Conservation (phyloP, 2,797 vertebrate genomes). For the Strix occidentalis region DNA sequence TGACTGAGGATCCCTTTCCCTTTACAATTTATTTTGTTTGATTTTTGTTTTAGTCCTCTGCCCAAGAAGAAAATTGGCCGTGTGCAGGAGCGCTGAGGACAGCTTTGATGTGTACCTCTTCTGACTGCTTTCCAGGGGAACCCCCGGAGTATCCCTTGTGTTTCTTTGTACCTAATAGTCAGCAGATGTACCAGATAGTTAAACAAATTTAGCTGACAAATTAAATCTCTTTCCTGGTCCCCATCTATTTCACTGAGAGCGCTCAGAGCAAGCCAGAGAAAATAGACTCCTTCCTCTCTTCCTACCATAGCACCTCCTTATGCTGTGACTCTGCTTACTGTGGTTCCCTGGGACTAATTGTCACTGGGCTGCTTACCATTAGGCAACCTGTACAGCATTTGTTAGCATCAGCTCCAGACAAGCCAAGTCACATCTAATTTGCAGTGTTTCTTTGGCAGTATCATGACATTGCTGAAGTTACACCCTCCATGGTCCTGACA, state of each 20-base stretch:
- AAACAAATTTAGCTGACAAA: background rate
- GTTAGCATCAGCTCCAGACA: background rate
- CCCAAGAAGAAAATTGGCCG: background rate
- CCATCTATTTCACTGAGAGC: background rate
- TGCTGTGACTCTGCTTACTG: background rate
- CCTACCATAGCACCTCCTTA: background rate
- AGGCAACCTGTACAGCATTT: background rate
- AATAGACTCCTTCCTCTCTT: background rate
- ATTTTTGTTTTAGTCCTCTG: background rate
- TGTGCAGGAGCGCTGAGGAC: background rate
- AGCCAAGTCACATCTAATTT: background rate
- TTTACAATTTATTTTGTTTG: background rate
- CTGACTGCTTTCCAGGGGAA: background rate
- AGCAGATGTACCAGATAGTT: background rate
- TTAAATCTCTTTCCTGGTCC: background rate
- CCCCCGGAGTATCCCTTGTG: background rate
- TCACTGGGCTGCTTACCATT: background rate
- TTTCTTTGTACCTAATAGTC: background rate
- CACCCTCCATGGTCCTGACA: background rate
- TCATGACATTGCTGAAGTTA: background rate
- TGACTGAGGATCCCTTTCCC: background rate
- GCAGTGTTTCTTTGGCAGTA: background rate
- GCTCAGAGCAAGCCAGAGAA: background rate
- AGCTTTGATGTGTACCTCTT: background rate
- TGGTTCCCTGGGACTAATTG: fast-evolving